Conservation (phyloP, 2,888 invertebrate species). For the Physocephala rufipes region DNA sequence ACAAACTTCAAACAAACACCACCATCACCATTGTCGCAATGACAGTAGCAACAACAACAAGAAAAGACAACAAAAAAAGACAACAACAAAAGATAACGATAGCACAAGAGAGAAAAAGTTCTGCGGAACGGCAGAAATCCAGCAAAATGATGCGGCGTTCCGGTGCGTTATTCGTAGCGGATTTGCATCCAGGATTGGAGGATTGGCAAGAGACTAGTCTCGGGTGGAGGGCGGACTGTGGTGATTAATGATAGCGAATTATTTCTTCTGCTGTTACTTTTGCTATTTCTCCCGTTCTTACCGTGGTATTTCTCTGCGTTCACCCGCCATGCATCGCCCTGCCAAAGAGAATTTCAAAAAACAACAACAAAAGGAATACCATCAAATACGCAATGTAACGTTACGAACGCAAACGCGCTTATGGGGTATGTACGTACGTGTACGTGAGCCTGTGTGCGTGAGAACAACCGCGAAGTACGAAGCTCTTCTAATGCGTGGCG, state of each 20-base stretch:
- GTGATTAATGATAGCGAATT: constrained; percentile 60
- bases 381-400: no score
- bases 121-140: constrained; percentile 17
- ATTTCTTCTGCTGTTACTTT: constrained; percentile 45
- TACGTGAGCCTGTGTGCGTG: no score
- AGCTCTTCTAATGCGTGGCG: constrained; percentile 24
- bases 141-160: constrained; percentile 39
- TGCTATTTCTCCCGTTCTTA: no score
- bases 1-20: constrained; percentile 17
- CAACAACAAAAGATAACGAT: constrained; percentile 27
- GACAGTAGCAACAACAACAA: constrained; percentile 28
- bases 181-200: constrained; percentile 15
- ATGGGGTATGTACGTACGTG: no score
- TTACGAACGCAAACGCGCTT: no score
- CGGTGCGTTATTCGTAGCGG: constrained; percentile 11
- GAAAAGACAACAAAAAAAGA: constrained; percentile 28
- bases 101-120: constrained; percentile 2
- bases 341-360: constrained; percentile 17
- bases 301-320: no score
- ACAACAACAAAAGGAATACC: not conserved
- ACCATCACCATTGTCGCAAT: no score
- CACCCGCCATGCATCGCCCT: not conserved
- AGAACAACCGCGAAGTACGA: constrained; percentile 42
- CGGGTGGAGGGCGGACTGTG: constrained; percentile 40
- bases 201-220: not conserved